These are phyloP conservation scores for Siniperca obscura DNA, from an alignment of 2,797 vertebrate genomes.

Conservation along the genomic window DNA sequence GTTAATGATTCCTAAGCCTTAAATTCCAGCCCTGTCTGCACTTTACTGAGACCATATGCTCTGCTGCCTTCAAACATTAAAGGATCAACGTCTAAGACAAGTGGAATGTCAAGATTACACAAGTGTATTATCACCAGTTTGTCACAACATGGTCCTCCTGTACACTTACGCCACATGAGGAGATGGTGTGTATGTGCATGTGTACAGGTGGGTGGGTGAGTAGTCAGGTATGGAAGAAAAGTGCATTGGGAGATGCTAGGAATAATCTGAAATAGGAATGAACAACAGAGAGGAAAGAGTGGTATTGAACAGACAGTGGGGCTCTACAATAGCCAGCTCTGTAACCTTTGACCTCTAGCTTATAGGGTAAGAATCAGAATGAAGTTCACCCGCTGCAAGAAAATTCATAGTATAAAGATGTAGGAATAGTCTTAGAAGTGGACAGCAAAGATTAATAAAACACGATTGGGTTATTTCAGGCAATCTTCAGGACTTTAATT, in stretches of 20 bases:
- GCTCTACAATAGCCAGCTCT: not conserved
- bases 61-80: constrained; percentile 65
- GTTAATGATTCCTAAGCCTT: constrained; percentile 71
- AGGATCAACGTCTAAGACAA: constrained; percentile 63
- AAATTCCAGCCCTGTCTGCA: constrained; percentile 46
- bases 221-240: not conserved
- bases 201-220: not conserved
- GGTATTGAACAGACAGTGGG: not conserved
- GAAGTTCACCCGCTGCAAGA: constrained; percentile 12
- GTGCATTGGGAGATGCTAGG: not conserved
- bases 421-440: not conserved
- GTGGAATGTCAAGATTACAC: constrained; percentile 46
- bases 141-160: constrained; percentile 7
- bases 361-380: not conserved
- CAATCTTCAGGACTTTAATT: not conserved
- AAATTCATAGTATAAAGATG: not conserved
- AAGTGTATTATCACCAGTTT: constrained; percentile 31
- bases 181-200: not conserved
- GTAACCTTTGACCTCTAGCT: constrained; percentile 25
- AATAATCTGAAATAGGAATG: not conserved
- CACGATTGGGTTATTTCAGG: not conserved
- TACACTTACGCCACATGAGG: not conserved
- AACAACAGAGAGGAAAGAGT: not conserved
- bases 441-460: not conserved
- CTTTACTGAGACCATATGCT: constrained; percentile 68